Evolutionary conservation across 2,797 vertebrate species (phyloP).

Genomic region (Margarornis squamiger): DNA sequence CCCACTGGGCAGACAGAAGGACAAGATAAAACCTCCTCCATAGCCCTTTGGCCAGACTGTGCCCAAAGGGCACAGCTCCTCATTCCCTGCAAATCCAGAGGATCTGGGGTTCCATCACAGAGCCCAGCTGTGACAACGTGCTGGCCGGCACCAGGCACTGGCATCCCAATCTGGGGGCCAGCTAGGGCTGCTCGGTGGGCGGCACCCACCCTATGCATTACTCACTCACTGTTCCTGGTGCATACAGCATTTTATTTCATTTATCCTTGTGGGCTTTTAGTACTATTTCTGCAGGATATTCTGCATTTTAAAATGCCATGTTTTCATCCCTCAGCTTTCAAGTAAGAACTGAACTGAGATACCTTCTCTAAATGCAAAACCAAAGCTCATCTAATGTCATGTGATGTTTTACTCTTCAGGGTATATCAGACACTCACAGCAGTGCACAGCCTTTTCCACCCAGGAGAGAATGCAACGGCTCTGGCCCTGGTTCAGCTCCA

Average conservation of each 20-base stretch:
- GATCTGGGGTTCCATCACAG: rapidly evolving
- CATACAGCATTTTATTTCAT: background rate
- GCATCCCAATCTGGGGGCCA: background rate
- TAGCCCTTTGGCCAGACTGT: background rate
- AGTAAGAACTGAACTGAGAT: background rate
- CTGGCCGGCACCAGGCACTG: background rate
- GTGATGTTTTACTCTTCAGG: background rate
- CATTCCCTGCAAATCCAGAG: background rate
- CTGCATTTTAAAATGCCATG: background rate
- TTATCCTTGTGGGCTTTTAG: background rate
- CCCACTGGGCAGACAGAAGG: background rate
- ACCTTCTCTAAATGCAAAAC: background rate
- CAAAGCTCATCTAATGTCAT: background rate
- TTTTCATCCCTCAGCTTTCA: background rate
- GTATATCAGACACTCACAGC: background rate
- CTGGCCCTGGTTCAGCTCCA: background rate
- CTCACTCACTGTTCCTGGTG: background rate
- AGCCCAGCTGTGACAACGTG: background rate
- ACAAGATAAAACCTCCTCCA: background rate
- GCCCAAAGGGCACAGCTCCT: rapidly evolving
- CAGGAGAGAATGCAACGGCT: background rate
- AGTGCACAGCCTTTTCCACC: background rate
- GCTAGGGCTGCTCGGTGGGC: rapidly evolving
- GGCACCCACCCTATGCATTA: background rate
- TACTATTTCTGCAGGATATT: background rate